Base-by-base conservation (phyloP, 2,888 invertebrate genomes). In the Calliphora vomitoria region DNA sequence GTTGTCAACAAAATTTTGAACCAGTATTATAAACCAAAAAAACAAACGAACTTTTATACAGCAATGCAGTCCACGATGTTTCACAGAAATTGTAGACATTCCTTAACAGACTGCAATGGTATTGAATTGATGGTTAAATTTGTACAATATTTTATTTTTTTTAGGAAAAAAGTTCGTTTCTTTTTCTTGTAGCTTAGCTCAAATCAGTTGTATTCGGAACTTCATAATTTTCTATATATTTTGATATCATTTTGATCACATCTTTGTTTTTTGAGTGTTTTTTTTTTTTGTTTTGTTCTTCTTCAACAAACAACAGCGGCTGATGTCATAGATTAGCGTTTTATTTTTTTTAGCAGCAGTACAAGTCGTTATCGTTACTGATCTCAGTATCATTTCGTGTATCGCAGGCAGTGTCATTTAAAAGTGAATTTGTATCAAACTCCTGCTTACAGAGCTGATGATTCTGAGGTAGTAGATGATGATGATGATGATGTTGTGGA, bases 161-260 rank as follows among this genome's bases (percentile, higher is more conserved):
- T 38, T 50, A 3, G 41, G 38, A 38, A 72, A 69, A 68, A 79
- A 89, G 90, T 91, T 91, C 92, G 91, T 91, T 83, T 71, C 25
- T 64, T 62, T 62, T 75, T 83, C 11, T 78, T 75, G 69, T 91
- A 91, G 91, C 91, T 93, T 93, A 92, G 92, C 93, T 93, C 94
- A 92, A 92, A 93, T 93, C 93, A 93, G 93, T 94, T 93, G 93
- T 92, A 93, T 92, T 92, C 92, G 92, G 92, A 92, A 92, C 92
- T 91, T 92, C 87, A 87, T 82, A 82, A 80, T 62, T 82, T 79
- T 58, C 62, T 80, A 79, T 47, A 60, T 68, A 64, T 80, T 71
- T 82, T 82, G 85, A 85, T 87, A 82, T 87, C 74, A 78, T 85
- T 87, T 85, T 87, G 85, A 87, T 87, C 87, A 87, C 87, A 87